These are phyloP conservation scores for Automeris io DNA, from an alignment of 2,888 invertebrate genomes.

Conservation along the genomic window DNA sequence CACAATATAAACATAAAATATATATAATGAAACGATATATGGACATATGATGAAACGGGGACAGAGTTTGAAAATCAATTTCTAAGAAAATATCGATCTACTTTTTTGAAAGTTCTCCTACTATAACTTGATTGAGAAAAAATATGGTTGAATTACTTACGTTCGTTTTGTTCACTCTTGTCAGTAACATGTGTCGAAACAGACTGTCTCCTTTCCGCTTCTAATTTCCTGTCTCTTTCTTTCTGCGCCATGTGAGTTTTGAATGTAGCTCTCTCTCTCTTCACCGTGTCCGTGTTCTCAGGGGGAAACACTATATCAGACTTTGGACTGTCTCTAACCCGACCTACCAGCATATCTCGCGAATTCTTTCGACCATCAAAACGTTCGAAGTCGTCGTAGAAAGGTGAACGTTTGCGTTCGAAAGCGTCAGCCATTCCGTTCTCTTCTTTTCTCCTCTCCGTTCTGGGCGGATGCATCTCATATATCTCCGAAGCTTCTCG, in stretches of 20 bases:
- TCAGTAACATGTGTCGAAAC: conserved; percentile 87
- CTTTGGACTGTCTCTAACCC: conserved; percentile 61
- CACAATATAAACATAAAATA: too few relatives aligned
- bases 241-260: conserved; percentile 85
- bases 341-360: conserved; percentile 66
- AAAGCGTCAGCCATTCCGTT: conserved; percentile 50
- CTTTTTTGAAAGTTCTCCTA: too few relatives aligned
- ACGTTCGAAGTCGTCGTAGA: conserved; percentile 64
- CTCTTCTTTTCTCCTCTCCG: conserved; percentile 54
- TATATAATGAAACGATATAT: too few relatives aligned
- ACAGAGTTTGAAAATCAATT: too few relatives aligned
- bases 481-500: conserved; percentile 68
- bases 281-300: conserved; percentile 45
- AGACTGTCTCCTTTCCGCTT: conserved; percentile 85
- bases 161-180: conserved; percentile 75
- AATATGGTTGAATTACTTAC: conserved; percentile 37
- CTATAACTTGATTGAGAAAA: background rate
- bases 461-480: conserved; percentile 57
- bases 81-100: too few relatives aligned
- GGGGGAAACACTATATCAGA: conserved; percentile 54
- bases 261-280: conserved; percentile 80
- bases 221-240: conserved; percentile 76
- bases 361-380: conserved; percentile 71
- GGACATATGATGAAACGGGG: too few relatives aligned
- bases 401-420: conserved; percentile 58